These are phyloP conservation scores for Centruroides vittatus DNA, from an alignment of 1,140 invertebrate species.

Conservation along the genomic window DNA sequence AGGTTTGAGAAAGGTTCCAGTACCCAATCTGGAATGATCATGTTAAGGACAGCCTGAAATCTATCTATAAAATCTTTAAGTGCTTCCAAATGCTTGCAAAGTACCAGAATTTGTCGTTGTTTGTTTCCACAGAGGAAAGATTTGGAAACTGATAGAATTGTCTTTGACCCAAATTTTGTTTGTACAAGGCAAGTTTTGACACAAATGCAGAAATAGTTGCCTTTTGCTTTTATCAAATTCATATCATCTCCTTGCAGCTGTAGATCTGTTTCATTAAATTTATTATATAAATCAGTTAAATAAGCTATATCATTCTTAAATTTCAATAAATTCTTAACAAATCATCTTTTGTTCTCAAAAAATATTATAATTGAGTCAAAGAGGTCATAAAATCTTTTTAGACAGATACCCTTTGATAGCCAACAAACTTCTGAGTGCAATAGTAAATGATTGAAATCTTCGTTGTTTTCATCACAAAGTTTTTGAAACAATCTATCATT, in stretches of 20 bases:
- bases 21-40: constrained; percentile 12
- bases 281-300: constrained; percentile 7
- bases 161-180: constrained; percentile 1
- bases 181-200: constrained; percentile 9
- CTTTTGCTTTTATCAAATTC: constrained; percentile 16
- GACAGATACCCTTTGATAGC: constrained; percentile 14
- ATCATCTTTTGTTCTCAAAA: not conserved
- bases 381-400: constrained; percentile 13
- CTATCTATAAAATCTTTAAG: constrained; percentile 9
- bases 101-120: not conserved
- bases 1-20: constrained; percentile 9
- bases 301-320: constrained; percentile 14
- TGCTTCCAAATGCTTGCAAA: not conserved
- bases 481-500: constrained; percentile 15
- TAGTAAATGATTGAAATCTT: constrained; percentile 17
- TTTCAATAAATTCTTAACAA: not conserved
- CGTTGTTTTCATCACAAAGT: constrained; percentile 16
- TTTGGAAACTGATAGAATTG: constrained; percentile 1
- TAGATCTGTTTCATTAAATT: constrained; percentile 16
- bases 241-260: constrained; percentile 13
- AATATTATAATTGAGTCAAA: constrained; percentile 10
- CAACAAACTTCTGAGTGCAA: not conserved
- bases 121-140: constrained; percentile 7
- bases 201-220: constrained; percentile 11
- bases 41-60: constrained; percentile 11